phyloP scores from a whole-genome alignment of 2,113 vertebrate genomes.

The Perca schrenkii region DNA sequence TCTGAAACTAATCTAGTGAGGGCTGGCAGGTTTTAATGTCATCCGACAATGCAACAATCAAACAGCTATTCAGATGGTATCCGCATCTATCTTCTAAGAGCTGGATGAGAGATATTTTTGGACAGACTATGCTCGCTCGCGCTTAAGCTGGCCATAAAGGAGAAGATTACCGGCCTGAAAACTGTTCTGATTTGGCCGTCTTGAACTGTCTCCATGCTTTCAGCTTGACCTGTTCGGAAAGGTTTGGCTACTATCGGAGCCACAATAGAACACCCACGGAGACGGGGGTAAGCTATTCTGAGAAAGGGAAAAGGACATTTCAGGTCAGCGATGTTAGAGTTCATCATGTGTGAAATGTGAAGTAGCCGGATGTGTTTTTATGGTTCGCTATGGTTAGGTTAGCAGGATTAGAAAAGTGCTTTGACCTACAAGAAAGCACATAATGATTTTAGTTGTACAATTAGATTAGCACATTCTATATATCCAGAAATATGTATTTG shows the following conservation, averaged over 20 bases:
- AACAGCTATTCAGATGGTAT: slow-evolving; percentile 55
- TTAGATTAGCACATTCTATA: slow-evolving; percentile 5
- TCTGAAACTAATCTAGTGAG: slow-evolving; percentile 61
- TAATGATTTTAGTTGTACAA: slow-evolving; percentile 1
- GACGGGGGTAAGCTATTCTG: not conserved
- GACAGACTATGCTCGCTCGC: slow-evolving; percentile 7
- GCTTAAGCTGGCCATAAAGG: slow-evolving; percentile 27
- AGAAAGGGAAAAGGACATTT: not conserved
- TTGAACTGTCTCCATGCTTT: slow-evolving; percentile 29
- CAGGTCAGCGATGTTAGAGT: slow-evolving; percentile 19
- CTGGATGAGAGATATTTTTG: slow-evolving; percentile 49
- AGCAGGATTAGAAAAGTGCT: not conserved
- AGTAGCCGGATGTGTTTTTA: slow-evolving; percentile 13
- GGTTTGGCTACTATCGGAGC: not conserved
- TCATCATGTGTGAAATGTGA: slow-evolving; percentile 38
- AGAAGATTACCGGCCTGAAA: slow-evolving; percentile 36
- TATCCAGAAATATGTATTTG: slow-evolving; percentile 19
- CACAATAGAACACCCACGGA: slow-evolving; percentile 1
- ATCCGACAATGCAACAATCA: slow-evolving; percentile 58
- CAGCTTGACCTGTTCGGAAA: slow-evolving; percentile 41
- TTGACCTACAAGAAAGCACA: slow-evolving; percentile 6
- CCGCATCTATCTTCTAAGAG: slow-evolving; percentile 43
- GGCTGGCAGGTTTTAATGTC: slow-evolving; percentile 62
- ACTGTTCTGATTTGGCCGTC: slow-evolving; percentile 2
- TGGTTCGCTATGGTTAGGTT: slow-evolving; percentile 14